phyloP scores from a whole-genome alignment of 2,888 invertebrate species.

The Opisthograptis luteolata region DNA sequence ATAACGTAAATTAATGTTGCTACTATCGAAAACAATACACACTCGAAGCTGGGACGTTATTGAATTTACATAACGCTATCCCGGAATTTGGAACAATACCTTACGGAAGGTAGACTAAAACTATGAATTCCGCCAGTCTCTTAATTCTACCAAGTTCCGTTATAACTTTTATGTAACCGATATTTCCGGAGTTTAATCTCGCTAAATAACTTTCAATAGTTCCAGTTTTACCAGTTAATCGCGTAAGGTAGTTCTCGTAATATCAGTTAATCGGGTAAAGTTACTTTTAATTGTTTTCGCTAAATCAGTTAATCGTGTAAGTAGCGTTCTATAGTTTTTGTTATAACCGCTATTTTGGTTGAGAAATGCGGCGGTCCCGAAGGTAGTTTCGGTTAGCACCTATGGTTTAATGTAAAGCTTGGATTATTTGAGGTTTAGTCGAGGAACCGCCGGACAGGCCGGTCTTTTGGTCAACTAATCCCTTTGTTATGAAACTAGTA shows the following conservation, averaged over 20 bases:
- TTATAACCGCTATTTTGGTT: conserved; percentile 33
- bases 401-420: conserved; percentile 76
- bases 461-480: conserved; percentile 76
- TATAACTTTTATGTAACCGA: conserved; percentile 28
- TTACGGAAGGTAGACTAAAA: conserved; percentile 51
- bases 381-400: conserved; percentile 73
- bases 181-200: conserved; percentile 57
- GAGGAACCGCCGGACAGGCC: conserved; percentile 56
- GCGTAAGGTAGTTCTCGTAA: conserved; percentile 63
- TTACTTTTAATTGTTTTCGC: conserved; percentile 68
- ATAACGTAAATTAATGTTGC: conserved; percentile 19
- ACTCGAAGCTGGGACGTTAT: conserved; percentile 44
- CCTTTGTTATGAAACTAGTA: conserved; percentile 65
- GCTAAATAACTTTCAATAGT: conserved; percentile 78
- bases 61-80: conserved; percentile 72
- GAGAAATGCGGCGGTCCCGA: conserved; percentile 43
- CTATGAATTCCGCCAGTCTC: conserved; percentile 60
- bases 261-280: conserved; percentile 40
- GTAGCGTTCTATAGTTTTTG: conserved; percentile 69
- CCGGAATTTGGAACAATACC: conserved; percentile 56
- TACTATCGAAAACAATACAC: conserved; percentile 55
- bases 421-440: conserved; percentile 80
- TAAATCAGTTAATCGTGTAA: conserved; percentile 32
- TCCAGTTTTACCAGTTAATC: conserved; percentile 51
- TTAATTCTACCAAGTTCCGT: conserved; percentile 37